Evolutionary conservation across 2,888 invertebrate genomes (phyloP).

Genomic region (Sinotaia quadrata): DNA sequence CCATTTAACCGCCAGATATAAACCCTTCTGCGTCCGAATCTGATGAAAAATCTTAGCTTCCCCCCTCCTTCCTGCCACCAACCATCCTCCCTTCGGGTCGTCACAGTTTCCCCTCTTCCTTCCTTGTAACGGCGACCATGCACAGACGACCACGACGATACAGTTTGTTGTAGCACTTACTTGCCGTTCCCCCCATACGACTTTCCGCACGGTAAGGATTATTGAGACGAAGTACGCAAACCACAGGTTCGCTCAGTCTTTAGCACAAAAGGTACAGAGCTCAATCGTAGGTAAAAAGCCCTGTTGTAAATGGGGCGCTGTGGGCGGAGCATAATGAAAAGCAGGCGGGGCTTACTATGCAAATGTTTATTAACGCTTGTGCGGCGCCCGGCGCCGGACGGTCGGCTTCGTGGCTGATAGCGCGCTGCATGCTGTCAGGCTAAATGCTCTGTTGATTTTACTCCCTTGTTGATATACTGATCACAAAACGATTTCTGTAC

Average conservation of each 20-base stretch:
- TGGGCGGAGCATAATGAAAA: background rate
- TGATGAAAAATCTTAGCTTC: background rate
- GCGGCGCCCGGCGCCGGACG: slow-evolving; percentile 29
- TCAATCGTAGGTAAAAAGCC: no score
- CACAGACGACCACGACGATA: background rate
- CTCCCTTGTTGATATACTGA: slow-evolving; percentile 35
- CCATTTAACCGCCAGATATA: background rate
- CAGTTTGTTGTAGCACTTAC: background rate
- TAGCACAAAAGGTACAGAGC: no score
- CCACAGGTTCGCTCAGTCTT: no score
- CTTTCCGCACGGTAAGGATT: no score
- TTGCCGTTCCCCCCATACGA: background rate
- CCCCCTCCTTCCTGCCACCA: background rate
- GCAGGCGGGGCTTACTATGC: slow-evolving; percentile 16
- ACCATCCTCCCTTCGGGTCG: background rate
- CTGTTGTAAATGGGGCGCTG: background rate
- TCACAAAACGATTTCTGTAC: slow-evolving; percentile 27
- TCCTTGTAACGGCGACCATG: background rate
- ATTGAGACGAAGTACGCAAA: no score
- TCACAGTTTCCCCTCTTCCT: background rate
- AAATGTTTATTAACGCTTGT: slow-evolving; percentile 3
- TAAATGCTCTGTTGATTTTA: slow-evolving; percentile 30
- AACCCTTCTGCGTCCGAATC: background rate
- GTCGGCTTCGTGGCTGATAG: slow-evolving; percentile 19
- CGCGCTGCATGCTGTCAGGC: slow-evolving; percentile 27